Conservation (phyloP, 2,888 invertebrate species). For the Tenthredo scrophulariae region DNA sequence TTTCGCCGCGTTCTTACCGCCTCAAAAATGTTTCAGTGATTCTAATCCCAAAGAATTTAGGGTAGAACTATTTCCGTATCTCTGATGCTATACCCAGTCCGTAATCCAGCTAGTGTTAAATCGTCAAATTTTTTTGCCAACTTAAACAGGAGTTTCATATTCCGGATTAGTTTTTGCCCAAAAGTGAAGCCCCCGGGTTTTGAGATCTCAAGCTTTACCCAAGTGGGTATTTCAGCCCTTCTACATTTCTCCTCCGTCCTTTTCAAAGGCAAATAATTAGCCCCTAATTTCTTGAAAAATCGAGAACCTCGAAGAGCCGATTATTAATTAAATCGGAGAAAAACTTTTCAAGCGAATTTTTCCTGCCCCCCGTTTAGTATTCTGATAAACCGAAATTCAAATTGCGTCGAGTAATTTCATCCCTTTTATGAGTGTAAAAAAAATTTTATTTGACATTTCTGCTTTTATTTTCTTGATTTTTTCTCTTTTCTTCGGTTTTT, state of each 20-base stretch:
- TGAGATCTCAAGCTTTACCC: not conserved
- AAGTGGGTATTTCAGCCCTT: not conserved
- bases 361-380: not conserved
- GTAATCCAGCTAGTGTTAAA: slow-evolving; percentile 1
- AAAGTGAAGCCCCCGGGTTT: not conserved
- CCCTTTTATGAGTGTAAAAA: not conserved
- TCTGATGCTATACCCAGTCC: not conserved
- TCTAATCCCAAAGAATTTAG: slow-evolving; percentile 2
- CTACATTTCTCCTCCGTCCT: not conserved
- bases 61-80: not conserved
- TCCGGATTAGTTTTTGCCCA: slow-evolving; percentile 13
- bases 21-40: not conserved
- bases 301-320: not conserved
- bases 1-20: not conserved
- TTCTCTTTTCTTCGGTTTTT: not conserved
- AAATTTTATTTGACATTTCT: not conserved
- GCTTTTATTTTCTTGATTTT: not conserved
- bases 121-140: slow-evolving; percentile 37
- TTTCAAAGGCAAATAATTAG: not conserved
- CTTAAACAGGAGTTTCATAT: not conserved
- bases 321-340: not conserved
- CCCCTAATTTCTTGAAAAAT: not conserved
- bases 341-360: not conserved
- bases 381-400: not conserved
- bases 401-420: not conserved